These are phyloP conservation scores for Pica pica DNA, from an alignment of 2,113 vertebrate genomes.

Conservation along the genomic window DNA sequence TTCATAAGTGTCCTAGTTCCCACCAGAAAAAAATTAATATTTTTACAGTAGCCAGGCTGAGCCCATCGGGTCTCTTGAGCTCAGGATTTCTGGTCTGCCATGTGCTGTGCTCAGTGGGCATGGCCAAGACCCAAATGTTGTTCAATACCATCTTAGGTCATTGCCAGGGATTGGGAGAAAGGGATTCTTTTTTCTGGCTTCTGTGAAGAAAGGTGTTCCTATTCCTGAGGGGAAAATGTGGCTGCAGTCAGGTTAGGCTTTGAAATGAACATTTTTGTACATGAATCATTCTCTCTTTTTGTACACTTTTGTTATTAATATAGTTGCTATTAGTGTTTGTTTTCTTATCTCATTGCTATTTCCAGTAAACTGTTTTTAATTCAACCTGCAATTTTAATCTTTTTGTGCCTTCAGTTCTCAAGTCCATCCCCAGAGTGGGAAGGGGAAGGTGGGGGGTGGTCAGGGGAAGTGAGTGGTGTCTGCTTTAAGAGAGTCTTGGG, in stretches of 20 bases:
- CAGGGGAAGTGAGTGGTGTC: neutral
- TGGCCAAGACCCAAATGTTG: neutral
- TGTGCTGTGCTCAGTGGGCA: neutral
- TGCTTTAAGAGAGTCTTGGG: neutral
- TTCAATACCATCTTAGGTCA: neutral
- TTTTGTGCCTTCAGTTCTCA: neutral
- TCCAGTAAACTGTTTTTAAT: neutral
- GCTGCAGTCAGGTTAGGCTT: neutral
- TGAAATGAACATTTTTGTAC: neutral
- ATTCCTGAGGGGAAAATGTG: neutral
- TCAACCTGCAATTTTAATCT: neutral
- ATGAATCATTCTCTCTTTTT: neutral
- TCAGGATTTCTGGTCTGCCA: neutral
- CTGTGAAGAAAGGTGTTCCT: neutral
- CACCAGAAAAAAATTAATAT: fast-evolving
- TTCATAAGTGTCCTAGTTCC: neutral
- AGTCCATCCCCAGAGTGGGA: neutral
- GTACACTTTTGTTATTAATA: neutral
- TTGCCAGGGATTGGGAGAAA: neutral
- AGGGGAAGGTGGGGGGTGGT: neutral
- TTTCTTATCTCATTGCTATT: neutral
- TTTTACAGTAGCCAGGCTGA: neutral
- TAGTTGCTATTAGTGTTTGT: neutral
- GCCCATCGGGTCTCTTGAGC: neutral
- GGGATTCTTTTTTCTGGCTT: neutral